Evolutionary conservation across 2,113 vertebrate genomes (phyloP), one percentile per base, ranked within the genome.

Genomic region (Brachypteracias leptosomus): DNA sequence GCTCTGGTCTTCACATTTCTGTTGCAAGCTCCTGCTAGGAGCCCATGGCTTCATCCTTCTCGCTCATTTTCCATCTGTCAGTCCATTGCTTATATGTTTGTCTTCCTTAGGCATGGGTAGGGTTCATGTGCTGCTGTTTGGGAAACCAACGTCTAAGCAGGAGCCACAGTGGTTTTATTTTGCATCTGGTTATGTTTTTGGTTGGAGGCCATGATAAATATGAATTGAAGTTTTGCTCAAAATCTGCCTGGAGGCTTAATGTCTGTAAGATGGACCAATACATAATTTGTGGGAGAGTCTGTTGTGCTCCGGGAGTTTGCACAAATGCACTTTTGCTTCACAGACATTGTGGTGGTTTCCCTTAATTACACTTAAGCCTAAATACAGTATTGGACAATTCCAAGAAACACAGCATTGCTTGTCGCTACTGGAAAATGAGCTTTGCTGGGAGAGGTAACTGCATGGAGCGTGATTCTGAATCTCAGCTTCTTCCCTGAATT

Each of bases 91-190:
- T 15, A 1, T 36, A 16, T 11, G 10, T 59, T 59, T 54, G 33
- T 66, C 4, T 3, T 36, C 21, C 55, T 42, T 31, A 36, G 20
- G 36, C 6, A 3, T 1, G 3, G 15, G 5, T 29, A 16, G 40
- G 63, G 28, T 46, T 93, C 12, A 0, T 11, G 36, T n/a, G 57
- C 73, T 87, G 57, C 33, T 84, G 2, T 70, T 84, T 44, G 83
- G 76, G 72, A 95, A 92, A 49, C 36, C 22, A 63, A 91, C 61
- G 67, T 74, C 51, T 85, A 29, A 88, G 58, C 65, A 85, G 92
- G 62, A 95, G 62, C 82, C 80, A n/a, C 25, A 61, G 68, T 36
- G 40, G 36, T 31, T 94, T 96, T 93, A 33, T 67, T 93, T 67
- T 62, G 28, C 35, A 57, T 62, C 65, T 86, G 36, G 16, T 54